Base-by-base conservation (phyloP, 2,888 invertebrate genomes). In the Euzetes globulus region DNA sequence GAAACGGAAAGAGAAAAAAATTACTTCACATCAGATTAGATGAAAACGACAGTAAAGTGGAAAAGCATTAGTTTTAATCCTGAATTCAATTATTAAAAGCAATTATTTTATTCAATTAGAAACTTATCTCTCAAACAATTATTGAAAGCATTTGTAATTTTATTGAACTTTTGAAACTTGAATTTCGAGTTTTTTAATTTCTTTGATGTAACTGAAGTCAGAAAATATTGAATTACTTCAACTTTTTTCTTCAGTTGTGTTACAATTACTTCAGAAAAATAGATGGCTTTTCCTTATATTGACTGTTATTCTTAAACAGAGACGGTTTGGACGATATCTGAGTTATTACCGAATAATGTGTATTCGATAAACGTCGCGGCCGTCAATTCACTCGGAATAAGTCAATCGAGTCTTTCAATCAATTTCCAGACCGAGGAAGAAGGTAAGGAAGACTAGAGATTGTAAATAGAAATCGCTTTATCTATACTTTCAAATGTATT, bases 341-440 rank as follows among this genome's bases (percentile, higher is more conserved):
- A 84, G 33, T 82, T 88, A 60, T 86, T 85, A 75, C 88, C 88
- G 33, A 85, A 87, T 13, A 86, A 86, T 74, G 83, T 84, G 72
- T 88, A 88, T 82, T 85, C 87, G 80, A 85, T 88, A 79, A 83
- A 87, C 37, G 82, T 88, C 33, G 85, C 85, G 80, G 88, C 88
- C 41, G 86, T 87, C 81, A 88, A 88, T 82, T 85, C 86, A 80
- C 84, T 88, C 76, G 88, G 88, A 22, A 85, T 85, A 71, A 87
- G 88, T 80, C 84, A 85, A 13, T 85, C 87, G 5, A 87, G 87
- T 79, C 86, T 79, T 11, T 79, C 78, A n/a, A 78, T 82, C 7
- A 75, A 78, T 0, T 79, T 80, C 5, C 78, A 79, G 25, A 80
- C 82, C 41, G 79, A 80, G 22, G 82, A 82, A 76, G 83, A 83